Evolutionary conservation across 2,113 vertebrate species (phyloP).

Genomic region (Hippopotamus amphibius): DNA sequence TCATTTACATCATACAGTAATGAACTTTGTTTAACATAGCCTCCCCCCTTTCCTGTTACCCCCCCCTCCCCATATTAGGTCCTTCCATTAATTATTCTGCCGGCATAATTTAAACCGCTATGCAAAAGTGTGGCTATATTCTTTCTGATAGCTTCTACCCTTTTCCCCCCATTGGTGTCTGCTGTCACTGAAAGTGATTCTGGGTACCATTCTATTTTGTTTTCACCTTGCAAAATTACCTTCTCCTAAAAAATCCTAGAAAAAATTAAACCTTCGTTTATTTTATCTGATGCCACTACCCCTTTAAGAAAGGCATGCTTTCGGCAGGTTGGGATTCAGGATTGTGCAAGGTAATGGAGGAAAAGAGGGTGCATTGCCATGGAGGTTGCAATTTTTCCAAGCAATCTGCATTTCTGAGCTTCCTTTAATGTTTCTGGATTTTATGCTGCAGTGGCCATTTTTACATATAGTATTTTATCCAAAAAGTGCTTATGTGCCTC

Average conservation of each 20-base stretch:
- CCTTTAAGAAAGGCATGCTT: not conserved
- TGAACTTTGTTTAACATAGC: constrained; percentile 94
- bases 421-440: constrained; percentile 83
- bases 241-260: constrained; percentile 57
- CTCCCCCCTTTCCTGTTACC: constrained; percentile 85
- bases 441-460: constrained; percentile 82
- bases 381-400: constrained; percentile 65
- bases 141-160: constrained; percentile 79
- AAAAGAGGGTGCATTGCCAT: not conserved
- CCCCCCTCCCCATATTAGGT: constrained; percentile 87
- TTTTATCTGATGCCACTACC: not conserved
- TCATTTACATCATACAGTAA: constrained; percentile 95
- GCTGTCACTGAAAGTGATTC: constrained; percentile 70
- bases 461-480: constrained; percentile 83
- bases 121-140: constrained; percentile 86
- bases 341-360: constrained; percentile 13
- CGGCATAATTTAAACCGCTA: constrained; percentile 89
- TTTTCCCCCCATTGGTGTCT: constrained; percentile 77
- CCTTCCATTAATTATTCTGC: constrained; percentile 91
- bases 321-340: constrained; percentile 42
- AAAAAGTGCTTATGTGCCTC: constrained; percentile 79
- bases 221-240: constrained; percentile 78
- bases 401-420: constrained; percentile 73
- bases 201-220: constrained; percentile 81
- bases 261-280: not conserved